These are phyloP conservation scores for Heterodera carotae DNA, from an alignment of 1,140 invertebrate species.

Conservation along the genomic window DNA sequence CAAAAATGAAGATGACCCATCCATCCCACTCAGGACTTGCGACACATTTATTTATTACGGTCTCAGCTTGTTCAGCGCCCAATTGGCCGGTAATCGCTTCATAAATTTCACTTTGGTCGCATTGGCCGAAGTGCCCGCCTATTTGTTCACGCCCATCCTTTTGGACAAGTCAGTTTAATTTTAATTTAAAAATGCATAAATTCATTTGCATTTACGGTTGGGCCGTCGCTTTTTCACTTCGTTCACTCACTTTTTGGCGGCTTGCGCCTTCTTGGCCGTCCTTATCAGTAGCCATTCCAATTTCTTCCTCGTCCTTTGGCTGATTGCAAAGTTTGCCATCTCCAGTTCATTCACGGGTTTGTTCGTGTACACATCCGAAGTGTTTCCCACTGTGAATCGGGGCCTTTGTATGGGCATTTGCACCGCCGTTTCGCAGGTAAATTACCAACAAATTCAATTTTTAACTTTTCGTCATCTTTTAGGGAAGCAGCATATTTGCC, in stretches of 20 bases:
- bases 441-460: neutral
- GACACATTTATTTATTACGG: slow-evolving; percentile 67
- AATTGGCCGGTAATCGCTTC: slow-evolving; percentile 65
- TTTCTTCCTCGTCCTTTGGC: slow-evolving; percentile 27
- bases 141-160: slow-evolving; percentile 53
- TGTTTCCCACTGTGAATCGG: slow-evolving; percentile 45
- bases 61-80: slow-evolving; percentile 62
- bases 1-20: neutral
- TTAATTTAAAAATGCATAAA: neutral
- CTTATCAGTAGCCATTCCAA: slow-evolving; percentile 34
- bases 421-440: neutral
- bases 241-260: slow-evolving; percentile 39
- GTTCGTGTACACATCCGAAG: slow-evolving; percentile 47
- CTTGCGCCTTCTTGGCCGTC: slow-evolving; percentile 41
- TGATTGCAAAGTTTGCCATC: slow-evolving; percentile 49
- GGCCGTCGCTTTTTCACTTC: slow-evolving; percentile 47
- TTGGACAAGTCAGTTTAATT: slow-evolving; percentile 54
- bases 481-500: neutral
- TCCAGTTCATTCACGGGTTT: slow-evolving; percentile 48
- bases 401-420: slow-evolving; percentile 51
- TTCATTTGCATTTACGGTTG: slow-evolving; percentile 25
- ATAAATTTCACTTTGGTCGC: slow-evolving; percentile 65
- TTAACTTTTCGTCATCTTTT: neutral
- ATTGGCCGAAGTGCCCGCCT: slow-evolving; percentile 65
- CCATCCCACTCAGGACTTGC: slow-evolving; percentile 33